Conservation (phyloP, 2,113 vertebrate species). For the Pitta sordida region DNA sequence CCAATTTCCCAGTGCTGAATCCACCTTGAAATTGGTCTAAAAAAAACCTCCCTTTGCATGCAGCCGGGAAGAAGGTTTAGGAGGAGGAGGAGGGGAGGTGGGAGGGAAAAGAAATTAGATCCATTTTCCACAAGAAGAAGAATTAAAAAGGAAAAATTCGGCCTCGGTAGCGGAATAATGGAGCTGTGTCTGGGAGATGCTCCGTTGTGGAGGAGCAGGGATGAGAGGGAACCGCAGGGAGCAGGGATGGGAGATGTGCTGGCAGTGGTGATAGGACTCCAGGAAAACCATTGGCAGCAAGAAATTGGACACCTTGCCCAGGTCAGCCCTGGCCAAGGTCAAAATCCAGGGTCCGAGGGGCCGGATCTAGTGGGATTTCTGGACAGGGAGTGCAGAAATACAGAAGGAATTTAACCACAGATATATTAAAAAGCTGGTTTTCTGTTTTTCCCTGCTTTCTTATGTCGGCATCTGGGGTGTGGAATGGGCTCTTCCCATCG, state of each 20-base stretch:
- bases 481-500: not conserved
- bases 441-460: accelerated
- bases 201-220: not conserved
- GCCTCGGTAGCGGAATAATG: not conserved
- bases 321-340: not conserved
- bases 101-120: conserved; percentile 39
- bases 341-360: not conserved
- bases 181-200: not conserved
- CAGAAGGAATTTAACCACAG: accelerated
- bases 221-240: not conserved
- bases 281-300: not conserved
- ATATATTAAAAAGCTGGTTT: not conserved
- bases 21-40: conserved; percentile 61
- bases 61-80: not conserved
- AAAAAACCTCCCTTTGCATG: conserved; percentile 1
- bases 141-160: conserved; percentile 36
- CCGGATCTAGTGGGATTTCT: not conserved
- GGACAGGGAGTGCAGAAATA: not conserved
- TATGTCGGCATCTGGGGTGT: not conserved
- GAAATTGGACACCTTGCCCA: not conserved
- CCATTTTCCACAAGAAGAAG: not conserved
- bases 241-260: accelerated
- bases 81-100: not conserved
- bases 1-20: conserved; percentile 41
- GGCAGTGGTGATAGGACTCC: not conserved